Evolutionary conservation across 2,797 vertebrate species (phyloP), one percentile per base, ranked within the genome.

Genomic region (Smutsia temminckii): DNA sequence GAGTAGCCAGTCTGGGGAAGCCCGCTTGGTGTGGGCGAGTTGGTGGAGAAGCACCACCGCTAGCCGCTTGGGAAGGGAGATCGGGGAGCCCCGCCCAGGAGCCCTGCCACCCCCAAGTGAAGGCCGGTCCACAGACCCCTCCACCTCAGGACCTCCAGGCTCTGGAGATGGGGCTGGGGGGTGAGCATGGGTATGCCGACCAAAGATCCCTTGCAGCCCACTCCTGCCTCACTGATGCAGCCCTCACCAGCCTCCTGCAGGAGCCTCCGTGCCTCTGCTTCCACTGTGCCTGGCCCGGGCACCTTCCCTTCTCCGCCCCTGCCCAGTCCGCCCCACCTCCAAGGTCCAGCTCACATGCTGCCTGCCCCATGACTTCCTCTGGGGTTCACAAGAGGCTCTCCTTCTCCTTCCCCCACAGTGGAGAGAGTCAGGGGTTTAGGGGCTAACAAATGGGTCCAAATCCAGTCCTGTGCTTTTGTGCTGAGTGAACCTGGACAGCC

Each of bases 81-180:
- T 12, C 20, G 21, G 55, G 1, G 8, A 10, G 40, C 20, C 46
- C 71, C 0, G 0, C 25, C 14, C 61, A 0, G 9, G 49, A 42
- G 18, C 40, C 29, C 53, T 46, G 14, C 9, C 8, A 11, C 53
- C n/a, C 40, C 29, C 14, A 9, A 32, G 14, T 3, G 21, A 20
- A 34, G 42, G 23, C 59, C 0, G 6, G 27, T 49, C 16, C 69
- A 0, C 3, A 4, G 46, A 25, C 2, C 51, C 89, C 46, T 12
- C 6, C 0, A 4, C 55, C 34, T 10, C 32, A 9, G 4, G 2
- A 13, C 63, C 57, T 1, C 0, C 20, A 42, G 57, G 25, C 5
- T 8, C 21, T 6, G 18, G 46, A 46, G 46, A 10, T 46, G 46
- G 46, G 46, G 46, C 10, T 10, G 46, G 46, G 46, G 46, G 11